phyloP scores from a whole-genome alignment of 2,797 vertebrate genomes.

The Myotis daubentonii region DNA sequence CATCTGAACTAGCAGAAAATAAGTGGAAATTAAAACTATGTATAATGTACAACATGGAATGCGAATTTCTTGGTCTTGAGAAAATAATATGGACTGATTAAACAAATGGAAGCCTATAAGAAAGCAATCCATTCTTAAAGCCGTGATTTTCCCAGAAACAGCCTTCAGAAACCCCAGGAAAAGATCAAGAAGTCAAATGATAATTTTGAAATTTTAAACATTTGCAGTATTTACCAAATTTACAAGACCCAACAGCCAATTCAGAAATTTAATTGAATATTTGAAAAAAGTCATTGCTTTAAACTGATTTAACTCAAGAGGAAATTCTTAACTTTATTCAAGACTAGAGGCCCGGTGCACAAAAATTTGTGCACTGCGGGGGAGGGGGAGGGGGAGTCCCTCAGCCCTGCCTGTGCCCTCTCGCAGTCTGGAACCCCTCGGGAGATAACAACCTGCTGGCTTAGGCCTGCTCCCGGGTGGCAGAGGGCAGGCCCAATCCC shows the following conservation, averaged over 20 bases:
- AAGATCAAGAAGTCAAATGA: not conserved
- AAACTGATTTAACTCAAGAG: not conserved
- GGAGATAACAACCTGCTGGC: too few species aligned
- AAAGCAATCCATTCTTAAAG: not conserved
- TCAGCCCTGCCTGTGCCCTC: too few species aligned
- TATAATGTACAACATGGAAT: not conserved
- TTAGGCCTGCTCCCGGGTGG: too few species aligned
- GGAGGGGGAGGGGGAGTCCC: too few species aligned
- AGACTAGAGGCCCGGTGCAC: too few species aligned
- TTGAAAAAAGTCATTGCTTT: not conserved
- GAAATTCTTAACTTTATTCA: slow-evolving; percentile 4
- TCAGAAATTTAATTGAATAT: not conserved
- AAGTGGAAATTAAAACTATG: not conserved
- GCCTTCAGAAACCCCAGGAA: not conserved
- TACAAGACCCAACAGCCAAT: not conserved
- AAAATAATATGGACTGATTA: not conserved
- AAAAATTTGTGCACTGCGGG: too few species aligned
- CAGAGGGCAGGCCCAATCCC: too few species aligned
- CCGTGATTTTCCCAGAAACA: not conserved
- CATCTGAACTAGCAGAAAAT: slow-evolving; percentile 1
- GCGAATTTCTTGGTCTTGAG: not conserved
- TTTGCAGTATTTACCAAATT: not conserved
- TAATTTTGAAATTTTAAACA: slow-evolving; percentile 13
- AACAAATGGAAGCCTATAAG: not conserved
- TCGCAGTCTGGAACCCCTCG: too few species aligned